phyloP scores from a whole-genome alignment of 2,888 invertebrate genomes.

The Xestia sexstrigata region DNA sequence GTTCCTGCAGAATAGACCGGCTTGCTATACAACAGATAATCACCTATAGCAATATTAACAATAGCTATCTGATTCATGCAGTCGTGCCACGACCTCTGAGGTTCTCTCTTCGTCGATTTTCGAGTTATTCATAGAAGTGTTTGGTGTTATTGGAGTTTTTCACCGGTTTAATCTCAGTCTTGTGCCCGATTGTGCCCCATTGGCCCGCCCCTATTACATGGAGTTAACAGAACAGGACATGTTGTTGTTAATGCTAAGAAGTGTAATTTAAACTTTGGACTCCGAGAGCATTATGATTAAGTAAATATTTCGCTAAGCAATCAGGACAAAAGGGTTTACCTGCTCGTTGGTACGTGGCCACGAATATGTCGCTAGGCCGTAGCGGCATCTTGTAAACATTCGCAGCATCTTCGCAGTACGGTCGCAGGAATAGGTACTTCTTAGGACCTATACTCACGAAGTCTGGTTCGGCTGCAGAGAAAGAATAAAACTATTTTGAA shows the following conservation, averaged over 20 bases:
- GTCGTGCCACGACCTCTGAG: background rate
- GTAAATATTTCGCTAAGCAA: background rate
- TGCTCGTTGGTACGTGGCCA: conserved; percentile 93
- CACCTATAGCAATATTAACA: background rate
- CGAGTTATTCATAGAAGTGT: background rate
- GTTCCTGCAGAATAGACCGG: conserved; percentile 82
- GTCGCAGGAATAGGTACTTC: conserved; percentile 91
- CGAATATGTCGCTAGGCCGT: conserved; percentile 92
- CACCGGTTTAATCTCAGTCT: background rate
- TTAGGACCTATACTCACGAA: conserved; percentile 93
- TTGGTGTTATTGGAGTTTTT: background rate
- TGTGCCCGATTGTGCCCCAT: background rate
- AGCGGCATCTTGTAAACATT: conserved; percentile 92
- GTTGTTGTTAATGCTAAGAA: background rate
- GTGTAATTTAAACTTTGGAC: background rate
- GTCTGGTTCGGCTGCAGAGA: conserved; percentile 74
- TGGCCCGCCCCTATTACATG: background rate
- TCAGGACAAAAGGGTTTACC: conserved; percentile 79
- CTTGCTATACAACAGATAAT: background rate
- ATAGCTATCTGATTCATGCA: background rate
- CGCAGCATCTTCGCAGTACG: conserved; percentile 90
- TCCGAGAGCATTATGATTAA: background rate
- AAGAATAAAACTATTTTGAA: background rate
- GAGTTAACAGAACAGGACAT: background rate
- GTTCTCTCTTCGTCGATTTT: background rate